Conservation (phyloP, 1,140 invertebrate species). For the Trichonephila clavipes region DNA sequence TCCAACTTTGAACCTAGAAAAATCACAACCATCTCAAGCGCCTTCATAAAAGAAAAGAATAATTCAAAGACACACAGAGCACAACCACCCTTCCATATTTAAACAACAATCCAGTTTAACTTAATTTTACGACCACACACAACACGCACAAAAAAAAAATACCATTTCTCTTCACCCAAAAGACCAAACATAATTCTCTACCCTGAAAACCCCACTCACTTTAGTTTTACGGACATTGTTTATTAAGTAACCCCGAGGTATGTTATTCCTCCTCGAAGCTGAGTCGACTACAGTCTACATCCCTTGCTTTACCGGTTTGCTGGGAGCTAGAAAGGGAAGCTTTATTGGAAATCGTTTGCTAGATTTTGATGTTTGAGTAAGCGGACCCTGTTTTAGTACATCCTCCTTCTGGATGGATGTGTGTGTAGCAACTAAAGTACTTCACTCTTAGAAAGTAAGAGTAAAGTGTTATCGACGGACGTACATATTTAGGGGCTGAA, state of each 20-base stretch:
- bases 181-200: neutral
- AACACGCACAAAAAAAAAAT: no score
- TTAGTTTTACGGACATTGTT: neutral
- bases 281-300: neutral
- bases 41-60: no score
- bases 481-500: neutral
- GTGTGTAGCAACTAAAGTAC: neutral
- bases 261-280: neutral
- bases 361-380: constrained; percentile 37
- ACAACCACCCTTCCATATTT: neutral
- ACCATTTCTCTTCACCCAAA: neutral
- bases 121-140: neutral
- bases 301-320: neutral
- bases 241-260: constrained; percentile 18
- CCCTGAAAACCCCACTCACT: neutral
- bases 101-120: neutral
- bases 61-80: neutral
- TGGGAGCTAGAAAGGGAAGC: constrained; percentile 5
- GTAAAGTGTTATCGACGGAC: constrained; percentile 11
- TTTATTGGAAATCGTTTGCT: constrained; percentile 58
- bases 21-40: no score
- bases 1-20: no score
- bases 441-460: constrained; percentile 21
- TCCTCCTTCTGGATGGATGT: neutral
- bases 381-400: constrained; percentile 28